phyloP scores from a whole-genome alignment of 2,797 vertebrate genomes.

The Chelidonichthys spinosus region DNA sequence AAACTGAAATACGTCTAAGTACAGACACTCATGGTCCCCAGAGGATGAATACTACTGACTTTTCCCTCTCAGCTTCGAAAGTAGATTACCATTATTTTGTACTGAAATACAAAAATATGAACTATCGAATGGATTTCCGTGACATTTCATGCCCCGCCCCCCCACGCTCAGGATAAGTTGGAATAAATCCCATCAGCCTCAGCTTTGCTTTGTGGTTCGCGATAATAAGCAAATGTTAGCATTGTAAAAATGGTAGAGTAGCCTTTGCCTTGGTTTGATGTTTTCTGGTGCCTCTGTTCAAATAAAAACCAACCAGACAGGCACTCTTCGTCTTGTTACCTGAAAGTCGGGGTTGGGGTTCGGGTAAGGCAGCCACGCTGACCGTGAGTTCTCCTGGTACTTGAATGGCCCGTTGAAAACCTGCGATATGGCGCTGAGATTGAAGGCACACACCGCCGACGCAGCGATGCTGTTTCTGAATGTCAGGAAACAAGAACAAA shows the following conservation, averaged over 20 bases:
- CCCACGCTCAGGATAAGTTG: neutral
- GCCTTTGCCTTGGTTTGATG: too few relatives aligned
- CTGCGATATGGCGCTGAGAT: conserved; percentile 94
- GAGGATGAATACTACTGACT: too few relatives aligned
- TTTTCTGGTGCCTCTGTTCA: neutral
- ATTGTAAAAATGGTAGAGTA: too few relatives aligned
- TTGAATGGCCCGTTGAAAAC: conserved; percentile 97
- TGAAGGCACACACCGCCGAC: conserved; percentile 97
- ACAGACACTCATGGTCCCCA: too few relatives aligned
- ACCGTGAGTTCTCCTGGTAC: conserved; percentile 96
- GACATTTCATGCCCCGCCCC: neutral
- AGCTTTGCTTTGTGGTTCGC: neutral
- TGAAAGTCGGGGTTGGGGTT: conserved; percentile 98
- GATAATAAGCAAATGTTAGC: neutral
- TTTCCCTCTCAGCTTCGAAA: too few relatives aligned
- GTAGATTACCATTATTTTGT: neutral
- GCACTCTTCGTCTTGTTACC: conserved; percentile 80
- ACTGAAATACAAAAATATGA: neutral
- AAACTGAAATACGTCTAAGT: neutral
- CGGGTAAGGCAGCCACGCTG: conserved; percentile 96
- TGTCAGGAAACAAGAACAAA: conserved; percentile 31
- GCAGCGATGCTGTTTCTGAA: conserved; percentile 97
- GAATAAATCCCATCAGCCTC: conserved; percentile 2
- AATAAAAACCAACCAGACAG: neutral
- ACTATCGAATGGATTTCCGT: neutral